Conservation (phyloP, 2,888 invertebrate species). For the Idaea biselata region DNA sequence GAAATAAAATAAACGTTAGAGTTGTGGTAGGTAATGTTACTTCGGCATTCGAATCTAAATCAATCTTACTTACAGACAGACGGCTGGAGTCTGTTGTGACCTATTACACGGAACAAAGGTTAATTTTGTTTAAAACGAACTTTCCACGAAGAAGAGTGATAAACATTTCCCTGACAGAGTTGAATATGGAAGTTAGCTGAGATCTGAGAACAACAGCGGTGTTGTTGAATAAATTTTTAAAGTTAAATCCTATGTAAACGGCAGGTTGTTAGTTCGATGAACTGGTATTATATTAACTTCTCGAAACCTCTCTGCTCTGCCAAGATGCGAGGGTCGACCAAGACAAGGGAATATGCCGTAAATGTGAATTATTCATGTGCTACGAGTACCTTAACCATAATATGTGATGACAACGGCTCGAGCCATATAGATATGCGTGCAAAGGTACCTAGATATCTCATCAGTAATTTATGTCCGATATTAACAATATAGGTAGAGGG, state of each 20-base stretch:
- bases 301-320: constrained; percentile 21
- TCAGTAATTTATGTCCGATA: neutral
- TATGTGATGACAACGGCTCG: constrained; percentile 43
- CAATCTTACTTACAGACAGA: constrained; percentile 16
- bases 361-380: constrained; percentile 66
- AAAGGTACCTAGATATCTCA: neutral
- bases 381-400: constrained; percentile 49
- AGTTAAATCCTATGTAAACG: neutral
- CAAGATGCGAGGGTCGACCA: constrained; percentile 21
- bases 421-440: neutral
- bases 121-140: constrained; percentile 25
- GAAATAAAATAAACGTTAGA: constrained; percentile 4
- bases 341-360: constrained; percentile 50
- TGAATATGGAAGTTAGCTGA: constrained; percentile 20
- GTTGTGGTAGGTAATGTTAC: constrained; percentile 1
- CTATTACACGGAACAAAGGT: constrained; percentile 19
- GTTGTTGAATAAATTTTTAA: constrained; percentile 3
- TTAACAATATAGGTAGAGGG: neutral
- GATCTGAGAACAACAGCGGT: constrained; percentile 2
- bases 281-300: constrained; percentile 10
- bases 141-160: constrained; percentile 29
- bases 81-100: constrained; percentile 21
- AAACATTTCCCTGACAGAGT: constrained; percentile 25
- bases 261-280: constrained; percentile 28
- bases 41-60: constrained; percentile 8